A percentile compares a stretch with the other conserved stretches of the same genome.
These are phyloP conservation scores for Penaeus chinensis DNA, from an alignment of 1,140 invertebrate genomes.

Conservation along the genomic window DNA sequence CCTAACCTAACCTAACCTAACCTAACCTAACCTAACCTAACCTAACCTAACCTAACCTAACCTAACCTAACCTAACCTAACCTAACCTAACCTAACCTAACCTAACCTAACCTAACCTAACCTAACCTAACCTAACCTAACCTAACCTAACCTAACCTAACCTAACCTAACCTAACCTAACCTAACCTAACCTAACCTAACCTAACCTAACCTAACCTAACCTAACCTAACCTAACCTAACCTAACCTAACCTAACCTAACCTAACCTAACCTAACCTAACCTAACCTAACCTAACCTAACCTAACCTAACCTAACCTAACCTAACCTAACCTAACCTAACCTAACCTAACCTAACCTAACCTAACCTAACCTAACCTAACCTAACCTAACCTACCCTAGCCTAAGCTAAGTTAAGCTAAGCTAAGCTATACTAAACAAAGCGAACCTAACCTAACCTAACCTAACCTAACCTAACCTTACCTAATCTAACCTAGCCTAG, in stretches of 20 bases:
- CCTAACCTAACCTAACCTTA: slow-evolving; percentile 4
- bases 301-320: no score
- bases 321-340: no score
- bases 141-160: slow-evolving; percentile 1
- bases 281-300: no score
- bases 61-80: neutral
- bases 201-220: neutral
- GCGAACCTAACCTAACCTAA: slow-evolving; percentile 19
- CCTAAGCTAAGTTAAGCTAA: no score
- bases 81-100: neutral
- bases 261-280: no score
- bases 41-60: neutral
- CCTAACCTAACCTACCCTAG: no score
- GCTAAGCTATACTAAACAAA: neutral
- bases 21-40: neutral
- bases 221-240: neutral
- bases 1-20: neutral
- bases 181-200: slow-evolving; percentile 4
- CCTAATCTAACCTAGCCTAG: slow-evolving; percentile 2
- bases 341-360: no score
- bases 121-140: neutral
- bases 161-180: neutral
- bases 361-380: no score
- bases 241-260: no score
- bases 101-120: neutral